A percentile compares a stretch with the other conserved stretches of the same genome.
These are phyloP conservation scores for Acipenser oxyrinchus DNA, from an alignment of 2,797 vertebrate species.

Conservation along the genomic window DNA sequence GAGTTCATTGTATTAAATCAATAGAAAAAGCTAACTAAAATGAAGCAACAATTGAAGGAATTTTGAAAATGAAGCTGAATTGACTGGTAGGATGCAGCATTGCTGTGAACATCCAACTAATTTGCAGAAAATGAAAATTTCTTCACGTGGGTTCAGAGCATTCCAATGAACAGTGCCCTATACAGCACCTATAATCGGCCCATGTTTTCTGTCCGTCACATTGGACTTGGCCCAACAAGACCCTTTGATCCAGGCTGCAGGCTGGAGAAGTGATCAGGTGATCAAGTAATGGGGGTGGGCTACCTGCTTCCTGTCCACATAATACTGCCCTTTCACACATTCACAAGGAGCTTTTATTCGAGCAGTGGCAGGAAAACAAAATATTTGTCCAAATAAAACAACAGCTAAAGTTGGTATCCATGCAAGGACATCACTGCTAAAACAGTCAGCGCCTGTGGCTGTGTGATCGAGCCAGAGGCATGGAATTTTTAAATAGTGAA, in stretches of 20 bases:
- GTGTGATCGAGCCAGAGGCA: background rate
- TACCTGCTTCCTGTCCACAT: constrained; percentile 20
- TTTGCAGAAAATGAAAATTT: too few species aligned
- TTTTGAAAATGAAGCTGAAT: too few species aligned
- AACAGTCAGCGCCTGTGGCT: constrained; percentile 49
- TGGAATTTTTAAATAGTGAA: constrained; percentile 44
- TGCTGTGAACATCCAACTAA: too few species aligned
- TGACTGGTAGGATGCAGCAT: too few species aligned
- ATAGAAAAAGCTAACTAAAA: too few species aligned
- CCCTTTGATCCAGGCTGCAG: constrained; percentile 33
- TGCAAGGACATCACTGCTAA: constrained; percentile 26
- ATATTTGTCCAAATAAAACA: constrained; percentile 57
- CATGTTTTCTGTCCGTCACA: too few species aligned
- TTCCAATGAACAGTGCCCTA: too few species aligned
- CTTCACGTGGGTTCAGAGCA: too few species aligned
- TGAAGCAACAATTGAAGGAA: too few species aligned
- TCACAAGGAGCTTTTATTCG: constrained; percentile 41
- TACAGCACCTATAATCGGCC: too few species aligned
- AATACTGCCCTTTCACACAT: constrained; percentile 43
- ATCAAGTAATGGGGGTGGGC: constrained; percentile 21
- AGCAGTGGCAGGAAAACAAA: constrained; percentile 56
- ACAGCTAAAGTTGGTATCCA: constrained; percentile 34
- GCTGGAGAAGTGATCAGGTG: constrained; percentile 22
- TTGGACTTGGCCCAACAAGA: background rate
- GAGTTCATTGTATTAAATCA: too few species aligned